A percentile compares a stretch with the other conserved stretches of the same genome.
Conservation (phyloP, 2,113 vertebrate species). For the Eptesicus fuscus region DNA sequence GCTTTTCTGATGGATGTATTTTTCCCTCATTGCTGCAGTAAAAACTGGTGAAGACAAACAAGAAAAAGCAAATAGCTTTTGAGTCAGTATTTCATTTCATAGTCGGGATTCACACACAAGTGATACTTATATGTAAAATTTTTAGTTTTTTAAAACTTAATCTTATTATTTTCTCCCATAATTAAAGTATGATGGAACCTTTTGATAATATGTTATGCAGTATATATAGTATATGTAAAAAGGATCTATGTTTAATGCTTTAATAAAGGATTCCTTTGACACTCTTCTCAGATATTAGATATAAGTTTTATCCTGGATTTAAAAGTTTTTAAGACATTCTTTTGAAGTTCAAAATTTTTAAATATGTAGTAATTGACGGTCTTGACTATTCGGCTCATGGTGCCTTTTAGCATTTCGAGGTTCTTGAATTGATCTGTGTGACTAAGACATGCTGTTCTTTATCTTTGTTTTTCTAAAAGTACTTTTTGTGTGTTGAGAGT, state of each 20-base stretch:
- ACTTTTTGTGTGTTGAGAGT: slow-evolving; percentile 50
- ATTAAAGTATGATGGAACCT: not conserved
- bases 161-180: slow-evolving; percentile 18
- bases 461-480: slow-evolving; percentile 58
- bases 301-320: slow-evolving; percentile 6
- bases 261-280: not conserved
- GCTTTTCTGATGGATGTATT: not conserved
- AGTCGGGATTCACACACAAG: not conserved
- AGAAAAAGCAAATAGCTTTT: slow-evolving; percentile 7
- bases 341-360: slow-evolving; percentile 28
- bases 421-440: slow-evolving; percentile 18
- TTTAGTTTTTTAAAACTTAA: not conserved
- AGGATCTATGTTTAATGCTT: not conserved
- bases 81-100: not conserved
- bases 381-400: not conserved
- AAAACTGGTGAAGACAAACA: slow-evolving; percentile 23
- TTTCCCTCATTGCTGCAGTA: not conserved
- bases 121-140: not conserved
- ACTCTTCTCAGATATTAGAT: not conserved
- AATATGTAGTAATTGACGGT: not conserved
- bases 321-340: not conserved
- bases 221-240: not conserved
- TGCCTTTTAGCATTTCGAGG: not conserved
- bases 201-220: not conserved
- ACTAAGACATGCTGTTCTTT: slow-evolving; percentile 48